Evolutionary conservation across 1,140 invertebrate genomes (phyloP).

Genomic region (Cryptotermes secundus): DNA sequence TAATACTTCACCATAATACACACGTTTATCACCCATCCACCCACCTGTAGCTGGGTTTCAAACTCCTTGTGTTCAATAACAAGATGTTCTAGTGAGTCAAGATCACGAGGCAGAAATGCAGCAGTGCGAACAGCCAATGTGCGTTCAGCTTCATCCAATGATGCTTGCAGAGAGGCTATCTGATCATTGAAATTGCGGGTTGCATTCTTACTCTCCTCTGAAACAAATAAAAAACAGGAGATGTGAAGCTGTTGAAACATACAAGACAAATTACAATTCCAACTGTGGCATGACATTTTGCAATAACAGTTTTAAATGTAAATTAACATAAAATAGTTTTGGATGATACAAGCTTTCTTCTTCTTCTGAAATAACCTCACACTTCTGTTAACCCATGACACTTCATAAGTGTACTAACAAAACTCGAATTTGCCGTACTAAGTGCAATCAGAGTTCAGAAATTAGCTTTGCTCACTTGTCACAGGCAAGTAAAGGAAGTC

Average conservation of each 20-base stretch:
- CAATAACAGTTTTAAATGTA: too few species aligned
- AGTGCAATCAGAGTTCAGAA: too few species aligned
- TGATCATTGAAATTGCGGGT: constrained; percentile 84
- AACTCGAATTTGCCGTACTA: too few species aligned
- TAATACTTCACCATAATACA: neutral
- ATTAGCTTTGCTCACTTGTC: too few species aligned
- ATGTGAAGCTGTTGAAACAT: neutral
- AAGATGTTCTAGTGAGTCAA: constrained; percentile 81
- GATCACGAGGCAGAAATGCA: constrained; percentile 77
- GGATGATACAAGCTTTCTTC: too few species aligned
- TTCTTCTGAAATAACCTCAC: too few species aligned
- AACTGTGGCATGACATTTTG: too few species aligned
- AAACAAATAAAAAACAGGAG: constrained; percentile 34
- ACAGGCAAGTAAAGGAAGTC: too few species aligned
- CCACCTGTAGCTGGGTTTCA: constrained; percentile 64
- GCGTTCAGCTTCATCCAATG: constrained; percentile 82
- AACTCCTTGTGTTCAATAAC: constrained; percentile 89
- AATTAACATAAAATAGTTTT: too few species aligned
- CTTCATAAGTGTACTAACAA: too few species aligned
- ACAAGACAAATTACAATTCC: too few species aligned
- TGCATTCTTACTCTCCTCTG: constrained; percentile 86
- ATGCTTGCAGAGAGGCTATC: constrained; percentile 73
- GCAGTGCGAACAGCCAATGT: constrained; percentile 77
- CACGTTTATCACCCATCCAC: constrained; percentile 35
- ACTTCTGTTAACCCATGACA: too few species aligned